Evolutionary conservation across 1,140 invertebrate genomes (phyloP).

Genomic region (Lineus longissimus): DNA sequence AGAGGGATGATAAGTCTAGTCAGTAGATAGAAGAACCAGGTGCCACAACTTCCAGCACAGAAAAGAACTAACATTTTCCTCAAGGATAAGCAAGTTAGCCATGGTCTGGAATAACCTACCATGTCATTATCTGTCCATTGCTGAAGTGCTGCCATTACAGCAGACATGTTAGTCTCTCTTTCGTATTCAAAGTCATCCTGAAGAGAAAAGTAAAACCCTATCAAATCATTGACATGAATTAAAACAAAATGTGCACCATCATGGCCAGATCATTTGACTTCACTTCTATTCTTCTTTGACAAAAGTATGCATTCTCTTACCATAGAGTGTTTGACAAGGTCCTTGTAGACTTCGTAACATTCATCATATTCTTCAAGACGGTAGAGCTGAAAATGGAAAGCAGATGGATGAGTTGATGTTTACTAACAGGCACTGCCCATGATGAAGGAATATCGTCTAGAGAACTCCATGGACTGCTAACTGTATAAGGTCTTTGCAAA

Average conservation of each 20-base stretch:
- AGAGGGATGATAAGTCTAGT: too few species aligned
- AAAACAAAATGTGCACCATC: too few species aligned
- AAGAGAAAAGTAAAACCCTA: slow-evolving; percentile 15
- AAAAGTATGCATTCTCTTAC: too few species aligned
- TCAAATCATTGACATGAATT: not conserved
- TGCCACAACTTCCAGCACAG: too few species aligned
- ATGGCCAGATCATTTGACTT: too few species aligned
- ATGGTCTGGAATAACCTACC: slow-evolving; percentile 34
- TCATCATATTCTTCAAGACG: slow-evolving; percentile 68
- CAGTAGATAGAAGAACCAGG: too few species aligned
- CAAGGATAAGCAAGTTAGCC: too few species aligned
- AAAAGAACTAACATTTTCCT: too few species aligned
- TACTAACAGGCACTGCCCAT: not conserved
- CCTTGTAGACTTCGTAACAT: slow-evolving; percentile 77
- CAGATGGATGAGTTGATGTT: slow-evolving; percentile 4
- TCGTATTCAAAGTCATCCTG: slow-evolving; percentile 93
- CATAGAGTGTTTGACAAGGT: slow-evolving; percentile 50
- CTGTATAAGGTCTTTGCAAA: not conserved
- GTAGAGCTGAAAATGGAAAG: slow-evolving; percentile 47
- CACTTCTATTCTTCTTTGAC: slow-evolving; percentile 5
- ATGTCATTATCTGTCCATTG: slow-evolving; percentile 38
- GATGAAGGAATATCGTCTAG: not conserved
- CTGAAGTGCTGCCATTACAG: slow-evolving; percentile 77
- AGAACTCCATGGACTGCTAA: not conserved
- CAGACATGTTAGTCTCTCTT: slow-evolving; percentile 85